Conservation (phyloP, 2,888 invertebrate species). For the Cryptus armator region DNA sequence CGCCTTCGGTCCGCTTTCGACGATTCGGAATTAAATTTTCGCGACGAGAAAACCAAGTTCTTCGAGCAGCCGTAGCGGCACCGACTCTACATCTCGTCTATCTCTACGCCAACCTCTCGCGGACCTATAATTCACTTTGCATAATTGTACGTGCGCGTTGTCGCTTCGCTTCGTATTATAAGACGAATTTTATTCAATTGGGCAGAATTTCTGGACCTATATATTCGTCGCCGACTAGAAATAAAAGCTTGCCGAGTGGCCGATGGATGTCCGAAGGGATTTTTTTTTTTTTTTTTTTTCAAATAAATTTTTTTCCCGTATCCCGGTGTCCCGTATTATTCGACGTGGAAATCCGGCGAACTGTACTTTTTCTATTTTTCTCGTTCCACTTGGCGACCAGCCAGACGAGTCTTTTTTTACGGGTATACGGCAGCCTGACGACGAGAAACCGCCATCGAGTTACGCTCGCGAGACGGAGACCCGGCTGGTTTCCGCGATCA, state of each 20-base stretch:
- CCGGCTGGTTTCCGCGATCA: slow-evolving; percentile 1
- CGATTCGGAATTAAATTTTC: slow-evolving; percentile 59
- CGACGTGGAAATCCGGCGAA: not conserved
- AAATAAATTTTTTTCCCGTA: slow-evolving; percentile 30
- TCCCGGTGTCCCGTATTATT: not conserved
- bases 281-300: slow-evolving; percentile 1
- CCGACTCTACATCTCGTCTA: slow-evolving; percentile 7
- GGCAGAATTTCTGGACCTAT: slow-evolving; percentile 16
- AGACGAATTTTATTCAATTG: slow-evolving; percentile 54
- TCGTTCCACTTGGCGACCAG: slow-evolving; percentile 52
- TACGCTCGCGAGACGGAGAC: slow-evolving; percentile 36
- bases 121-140: slow-evolving; percentile 58
- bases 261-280: slow-evolving; percentile 31
- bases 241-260: slow-evolving; percentile 17
- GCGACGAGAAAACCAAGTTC: slow-evolving; percentile 59
- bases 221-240: slow-evolving; percentile 9
- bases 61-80: not conserved
- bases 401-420: slow-evolving; percentile 57
- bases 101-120: slow-evolving; percentile 6
- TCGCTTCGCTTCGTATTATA: slow-evolving; percentile 46
- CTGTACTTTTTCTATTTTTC: slow-evolving; percentile 43
- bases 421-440: slow-evolving; percentile 14
- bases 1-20: slow-evolving; percentile 27
- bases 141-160: slow-evolving; percentile 50
- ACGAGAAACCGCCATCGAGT: slow-evolving; percentile 41